phyloP scores from a whole-genome alignment of 92 coral and sea anemone species.

The Galaxea fascicularis region DNA sequence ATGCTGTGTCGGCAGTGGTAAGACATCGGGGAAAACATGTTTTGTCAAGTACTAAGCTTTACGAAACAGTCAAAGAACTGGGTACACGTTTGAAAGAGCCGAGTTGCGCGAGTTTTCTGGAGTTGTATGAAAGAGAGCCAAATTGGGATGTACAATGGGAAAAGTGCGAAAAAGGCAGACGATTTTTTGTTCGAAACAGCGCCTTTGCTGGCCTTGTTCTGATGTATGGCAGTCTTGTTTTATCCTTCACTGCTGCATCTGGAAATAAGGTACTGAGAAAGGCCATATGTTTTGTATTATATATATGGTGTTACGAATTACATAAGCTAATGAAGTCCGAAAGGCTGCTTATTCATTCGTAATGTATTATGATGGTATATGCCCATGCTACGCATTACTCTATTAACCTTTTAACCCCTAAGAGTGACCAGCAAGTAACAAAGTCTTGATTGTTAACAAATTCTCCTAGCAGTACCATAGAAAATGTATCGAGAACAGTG shows the following conservation, averaged over 20 bases:
- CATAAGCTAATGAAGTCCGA: too few relatives aligned
- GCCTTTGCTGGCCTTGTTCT: conserved; percentile 56
- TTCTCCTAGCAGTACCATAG: too few relatives aligned
- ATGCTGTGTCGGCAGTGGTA: conserved; percentile 31
- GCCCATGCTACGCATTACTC: too few relatives aligned
- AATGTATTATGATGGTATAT: too few relatives aligned
- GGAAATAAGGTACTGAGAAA: conserved; percentile 56
- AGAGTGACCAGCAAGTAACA: too few relatives aligned
- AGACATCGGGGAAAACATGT: conserved; percentile 21
- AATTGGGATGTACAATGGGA: conserved; percentile 49
- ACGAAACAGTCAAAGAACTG: conserved; percentile 33
- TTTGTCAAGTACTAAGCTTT: conserved; percentile 12
- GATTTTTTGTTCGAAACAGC: conserved; percentile 64
- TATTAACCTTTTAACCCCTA: too few relatives aligned
- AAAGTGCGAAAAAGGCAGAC: conserved; percentile 40
- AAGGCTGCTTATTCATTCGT: too few relatives aligned
- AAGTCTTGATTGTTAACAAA: too few relatives aligned
- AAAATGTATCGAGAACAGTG: too few relatives aligned
- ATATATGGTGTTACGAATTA: too few relatives aligned
- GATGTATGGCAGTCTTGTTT: conserved; percentile 63
- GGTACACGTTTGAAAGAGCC: conserved; percentile 11
- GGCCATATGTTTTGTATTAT: not conserved
- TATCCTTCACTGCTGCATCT: conserved; percentile 46
- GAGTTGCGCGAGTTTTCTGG: conserved; percentile 32
- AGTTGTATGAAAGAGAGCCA: conserved; percentile 53